These are phyloP conservation scores for Sula dactylatra DNA, from an alignment of 2,113 vertebrate genomes.

Conservation along the genomic window DNA sequence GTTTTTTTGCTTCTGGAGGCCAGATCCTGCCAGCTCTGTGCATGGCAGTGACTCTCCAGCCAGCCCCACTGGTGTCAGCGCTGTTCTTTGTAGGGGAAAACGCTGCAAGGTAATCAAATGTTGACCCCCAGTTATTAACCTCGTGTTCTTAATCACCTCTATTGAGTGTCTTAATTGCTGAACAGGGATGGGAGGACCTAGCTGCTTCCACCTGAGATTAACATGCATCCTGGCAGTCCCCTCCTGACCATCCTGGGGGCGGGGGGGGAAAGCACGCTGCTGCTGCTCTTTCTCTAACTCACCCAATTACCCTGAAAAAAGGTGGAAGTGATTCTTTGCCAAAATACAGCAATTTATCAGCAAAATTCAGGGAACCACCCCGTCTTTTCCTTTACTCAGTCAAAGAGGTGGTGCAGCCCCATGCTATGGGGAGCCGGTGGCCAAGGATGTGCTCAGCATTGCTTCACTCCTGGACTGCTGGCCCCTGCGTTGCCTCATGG, in stretches of 20 bases:
- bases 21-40: not conserved
- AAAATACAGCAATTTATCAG: not conserved
- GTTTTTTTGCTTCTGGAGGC: not conserved
- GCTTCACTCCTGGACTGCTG: not conserved
- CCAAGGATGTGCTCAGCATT: not conserved
- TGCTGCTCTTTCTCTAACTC: not conserved
- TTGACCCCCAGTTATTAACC: slow-evolving; percentile 21
- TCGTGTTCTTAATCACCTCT: not conserved
- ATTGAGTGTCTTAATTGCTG: not conserved
- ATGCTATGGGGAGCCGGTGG: not conserved
- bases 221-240: not conserved
- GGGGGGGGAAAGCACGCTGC: not conserved
- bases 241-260: not conserved
- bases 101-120: not conserved
- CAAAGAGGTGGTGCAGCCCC: not conserved
- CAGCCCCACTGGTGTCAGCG: fast-evolving
- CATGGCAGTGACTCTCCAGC: not conserved
- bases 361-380: not conserved
- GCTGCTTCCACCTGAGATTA: not conserved
- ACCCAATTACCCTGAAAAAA: not conserved
- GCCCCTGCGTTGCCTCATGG: no score
- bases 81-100: not conserved
- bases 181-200: not conserved
- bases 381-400: fast-evolving
- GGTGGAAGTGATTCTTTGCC: not conserved